A percentile compares a stretch with the other conserved stretches of the same genome.
phyloP scores from a whole-genome alignment of 2,797 vertebrate species.

The Sparidentex hasta region DNA sequence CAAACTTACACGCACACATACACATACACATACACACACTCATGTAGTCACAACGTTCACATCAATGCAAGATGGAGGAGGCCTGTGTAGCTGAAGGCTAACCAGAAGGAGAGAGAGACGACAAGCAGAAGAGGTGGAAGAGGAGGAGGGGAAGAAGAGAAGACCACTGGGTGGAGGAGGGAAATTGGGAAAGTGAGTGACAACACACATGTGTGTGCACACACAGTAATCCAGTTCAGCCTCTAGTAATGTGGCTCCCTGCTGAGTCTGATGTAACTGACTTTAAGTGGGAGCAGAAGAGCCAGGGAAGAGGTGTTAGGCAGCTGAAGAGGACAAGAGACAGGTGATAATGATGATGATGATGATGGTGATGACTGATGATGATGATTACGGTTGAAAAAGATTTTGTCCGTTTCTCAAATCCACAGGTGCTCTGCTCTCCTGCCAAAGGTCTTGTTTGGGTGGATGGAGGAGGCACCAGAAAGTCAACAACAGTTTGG shows the following conservation, averaged over 20 bases:
- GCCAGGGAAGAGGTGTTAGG: not conserved
- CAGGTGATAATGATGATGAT: not conserved
- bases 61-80: constrained; percentile 70
- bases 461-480: not conserved
- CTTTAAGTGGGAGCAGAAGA: constrained; percentile 24
- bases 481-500: not conserved
- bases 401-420: not conserved
- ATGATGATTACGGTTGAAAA: not conserved
- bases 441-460: not conserved
- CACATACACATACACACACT: constrained; percentile 30
- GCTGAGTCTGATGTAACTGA: constrained; percentile 48
- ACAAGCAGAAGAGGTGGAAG: constrained; percentile 45
- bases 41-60: constrained; percentile 46
- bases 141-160: constrained; percentile 14
- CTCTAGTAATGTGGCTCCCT: constrained; percentile 41
- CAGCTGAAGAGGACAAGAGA: not conserved
- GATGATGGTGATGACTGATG: not conserved
- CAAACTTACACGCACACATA: constrained; percentile 16
- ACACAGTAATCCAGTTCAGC: constrained; percentile 37
- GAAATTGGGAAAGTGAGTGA: constrained; percentile 39
- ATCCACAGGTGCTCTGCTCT: not conserved
- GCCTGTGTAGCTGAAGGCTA: constrained; percentile 54
- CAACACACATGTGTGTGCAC: constrained; percentile 2
- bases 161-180: constrained; percentile 44
- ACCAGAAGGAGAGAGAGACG: constrained; percentile 61